These are phyloP conservation scores for Macrobrachium rosenbergii DNA, from an alignment of 1,140 invertebrate species.

Conservation along the genomic window DNA sequence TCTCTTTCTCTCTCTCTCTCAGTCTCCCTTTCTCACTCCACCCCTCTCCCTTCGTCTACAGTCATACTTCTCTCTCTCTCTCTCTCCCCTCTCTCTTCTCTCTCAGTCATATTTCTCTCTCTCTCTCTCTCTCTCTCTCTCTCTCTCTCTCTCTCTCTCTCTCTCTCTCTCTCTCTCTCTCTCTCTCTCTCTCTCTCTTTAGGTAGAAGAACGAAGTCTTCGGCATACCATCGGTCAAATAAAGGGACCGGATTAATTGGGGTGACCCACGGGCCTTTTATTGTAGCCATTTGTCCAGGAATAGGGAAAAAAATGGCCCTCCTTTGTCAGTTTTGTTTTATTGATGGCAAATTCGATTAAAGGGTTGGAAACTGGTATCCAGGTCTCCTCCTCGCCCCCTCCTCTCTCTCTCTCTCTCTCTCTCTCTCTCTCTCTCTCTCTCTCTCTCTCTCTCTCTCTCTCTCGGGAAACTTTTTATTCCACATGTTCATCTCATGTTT, in stretches of 20 bases:
- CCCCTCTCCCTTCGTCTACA: no score
- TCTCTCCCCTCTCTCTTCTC: neutral
- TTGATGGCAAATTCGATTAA: constrained; percentile 12
- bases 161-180: neutral
- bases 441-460: constrained; percentile 22
- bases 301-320: neutral
- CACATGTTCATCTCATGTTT: no score
- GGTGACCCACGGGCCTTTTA: neutral
- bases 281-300: constrained; percentile 3
- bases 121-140: neutral
- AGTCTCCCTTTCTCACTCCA: neutral
- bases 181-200: neutral
- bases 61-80: neutral
- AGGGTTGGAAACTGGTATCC: no score
- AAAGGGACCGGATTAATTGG: no score
- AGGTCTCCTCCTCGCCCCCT: neutral
- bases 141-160: neutral
- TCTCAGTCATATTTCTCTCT: neutral
- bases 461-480: no score
- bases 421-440: constrained; percentile 27
- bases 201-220: no score
- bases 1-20: neutral
- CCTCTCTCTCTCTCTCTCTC: constrained; percentile 26
- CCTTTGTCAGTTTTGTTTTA: constrained; percentile 6
- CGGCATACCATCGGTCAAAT: no score